Evolutionary conservation across 2,113 vertebrate species (phyloP).

Genomic region (Callopanchax toddi): DNA sequence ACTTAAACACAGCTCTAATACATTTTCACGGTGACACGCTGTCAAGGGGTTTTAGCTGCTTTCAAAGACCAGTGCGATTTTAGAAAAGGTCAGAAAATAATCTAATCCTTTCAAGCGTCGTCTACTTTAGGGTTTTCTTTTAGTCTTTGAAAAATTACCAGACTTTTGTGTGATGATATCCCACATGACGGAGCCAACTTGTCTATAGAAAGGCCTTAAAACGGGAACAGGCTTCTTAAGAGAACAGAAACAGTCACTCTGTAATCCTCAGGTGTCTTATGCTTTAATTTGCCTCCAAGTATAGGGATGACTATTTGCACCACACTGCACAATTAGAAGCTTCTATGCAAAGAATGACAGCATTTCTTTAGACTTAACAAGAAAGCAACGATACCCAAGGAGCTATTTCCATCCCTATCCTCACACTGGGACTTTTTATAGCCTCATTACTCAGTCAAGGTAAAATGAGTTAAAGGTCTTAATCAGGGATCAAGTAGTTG

Average conservation of each 20-base stretch:
- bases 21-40: constrained; percentile 37
- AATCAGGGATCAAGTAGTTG: constrained; percentile 59
- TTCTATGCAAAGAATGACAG: constrained; percentile 12
- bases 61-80: constrained; percentile 53
- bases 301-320: constrained; percentile 7
- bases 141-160: constrained; percentile 22
- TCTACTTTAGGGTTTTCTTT: constrained; percentile 17
- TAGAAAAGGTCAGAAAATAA: constrained; percentile 57
- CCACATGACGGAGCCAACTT: constrained; percentile 25
- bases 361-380: constrained; percentile 34
- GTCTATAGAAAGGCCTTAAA: constrained; percentile 21
- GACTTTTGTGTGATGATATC: constrained; percentile 40
- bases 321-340: constrained; percentile 22
- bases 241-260: constrained; percentile 10
- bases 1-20: constrained; percentile 36
- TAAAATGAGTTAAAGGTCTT: constrained; percentile 61
- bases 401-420: constrained; percentile 26
- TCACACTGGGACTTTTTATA: constrained; percentile 37
- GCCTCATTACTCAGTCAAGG: constrained; percentile 53
- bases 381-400: constrained; percentile 18
- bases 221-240: constrained; percentile 24
- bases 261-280: constrained; percentile 17
- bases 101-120: constrained; percentile 45
- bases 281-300: constrained; percentile 28
- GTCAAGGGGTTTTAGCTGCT: constrained; percentile 52